phyloP scores from a whole-genome alignment of 2,113 vertebrate genomes.

The Dolichallabes microphthalmus region DNA sequence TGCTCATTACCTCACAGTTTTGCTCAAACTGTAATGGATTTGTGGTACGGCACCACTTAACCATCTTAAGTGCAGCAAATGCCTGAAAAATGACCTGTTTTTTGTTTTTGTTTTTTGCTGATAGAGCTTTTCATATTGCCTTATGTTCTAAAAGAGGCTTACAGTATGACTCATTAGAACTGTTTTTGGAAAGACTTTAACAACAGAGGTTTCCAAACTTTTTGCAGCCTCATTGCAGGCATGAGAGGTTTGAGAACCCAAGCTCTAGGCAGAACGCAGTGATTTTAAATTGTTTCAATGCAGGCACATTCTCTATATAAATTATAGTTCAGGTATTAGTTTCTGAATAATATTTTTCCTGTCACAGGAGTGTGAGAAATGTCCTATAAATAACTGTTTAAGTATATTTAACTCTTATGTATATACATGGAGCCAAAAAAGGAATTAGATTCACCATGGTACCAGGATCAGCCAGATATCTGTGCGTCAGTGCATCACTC shows the following conservation, averaged over 20 bases:
- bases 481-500: neutral
- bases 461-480: conserved; percentile 1
- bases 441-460: neutral
- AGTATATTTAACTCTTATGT: too few species aligned
- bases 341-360: neutral
- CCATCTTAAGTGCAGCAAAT: neutral
- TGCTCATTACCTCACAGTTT: conserved; percentile 5
- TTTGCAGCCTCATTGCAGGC: neutral
- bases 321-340: neutral
- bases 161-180: neutral
- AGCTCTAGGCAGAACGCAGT: neutral
- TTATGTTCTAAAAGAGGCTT: neutral
- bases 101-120: neutral
- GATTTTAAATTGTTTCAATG: neutral
- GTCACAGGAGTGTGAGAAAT: neutral
- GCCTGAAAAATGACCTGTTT: neutral
- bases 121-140: neutral
- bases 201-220: neutral
- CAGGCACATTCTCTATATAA: neutral
- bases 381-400: neutral
- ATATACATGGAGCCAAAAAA: neutral
- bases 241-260: neutral
- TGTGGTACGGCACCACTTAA: neutral
- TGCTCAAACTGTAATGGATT: neutral
- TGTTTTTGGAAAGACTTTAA: neutral